phyloP scores from a whole-genome alignment of 2,797 vertebrate species.

The Lacerta agilis region DNA sequence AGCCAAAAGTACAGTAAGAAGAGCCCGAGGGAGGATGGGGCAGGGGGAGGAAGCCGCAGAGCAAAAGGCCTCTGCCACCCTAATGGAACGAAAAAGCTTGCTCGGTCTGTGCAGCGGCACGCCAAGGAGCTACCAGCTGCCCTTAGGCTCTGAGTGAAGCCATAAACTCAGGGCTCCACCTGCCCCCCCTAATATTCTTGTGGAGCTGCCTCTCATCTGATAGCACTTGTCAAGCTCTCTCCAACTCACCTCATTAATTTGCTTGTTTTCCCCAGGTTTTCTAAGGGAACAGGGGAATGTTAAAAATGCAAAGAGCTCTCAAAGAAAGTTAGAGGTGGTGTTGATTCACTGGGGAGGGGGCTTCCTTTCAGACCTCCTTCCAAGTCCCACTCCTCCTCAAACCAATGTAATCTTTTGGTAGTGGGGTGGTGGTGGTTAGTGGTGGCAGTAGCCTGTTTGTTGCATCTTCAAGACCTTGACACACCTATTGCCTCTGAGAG shows the following conservation, averaged over 20 bases:
- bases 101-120: background rate
- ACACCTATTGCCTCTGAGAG: background rate
- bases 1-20: constrained; percentile 23
- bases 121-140: too few species aligned
- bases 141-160: background rate
- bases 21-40: background rate
- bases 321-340: background rate
- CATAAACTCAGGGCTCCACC: background rate
- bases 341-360: background rate
- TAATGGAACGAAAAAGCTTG: constrained; percentile 20
- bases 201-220: too few species aligned
- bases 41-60: constrained; percentile 22
- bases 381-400: background rate
- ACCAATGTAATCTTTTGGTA: background rate
- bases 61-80: background rate
- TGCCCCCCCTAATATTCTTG: too few species aligned
- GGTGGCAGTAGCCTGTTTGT: background rate
- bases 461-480: background rate
- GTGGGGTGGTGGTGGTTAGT: background rate
- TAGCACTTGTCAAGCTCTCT: background rate
- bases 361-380: background rate
- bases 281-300: too few species aligned
- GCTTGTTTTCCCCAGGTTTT: background rate
- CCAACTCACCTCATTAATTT: background rate
- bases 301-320: background rate